Evolutionary conservation across 2,797 vertebrate genomes (phyloP), one percentile per base, ranked within the genome.

Genomic region (Myotis planiceps): DNA sequence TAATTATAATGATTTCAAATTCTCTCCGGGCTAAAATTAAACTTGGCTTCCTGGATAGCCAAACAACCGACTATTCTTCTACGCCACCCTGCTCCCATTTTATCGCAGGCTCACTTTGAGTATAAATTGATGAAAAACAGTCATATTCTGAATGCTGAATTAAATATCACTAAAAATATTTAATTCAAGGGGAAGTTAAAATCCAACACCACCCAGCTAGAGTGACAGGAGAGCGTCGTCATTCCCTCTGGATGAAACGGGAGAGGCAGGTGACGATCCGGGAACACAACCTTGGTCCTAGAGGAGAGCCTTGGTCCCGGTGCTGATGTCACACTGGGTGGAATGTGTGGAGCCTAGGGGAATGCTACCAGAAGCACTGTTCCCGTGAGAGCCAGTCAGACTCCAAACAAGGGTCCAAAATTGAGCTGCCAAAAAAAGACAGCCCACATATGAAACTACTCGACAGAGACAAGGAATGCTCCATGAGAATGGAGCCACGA

Each of bases 1-100:
- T 97, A 97, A 97, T 98, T 97, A 98, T 96, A 97, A 97, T 97
- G 94, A 98, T 97, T 97, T 97, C 90, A 94, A 96, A 97, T 97
- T 97, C 96, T 95, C 96, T 91, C 86, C 65, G 58, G 88, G 96
- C 95, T 92, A 97, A 98, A 96, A 96, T 96, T 92, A 97, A 97
- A 88, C 96, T 98, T 97, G 96, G 78, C 92, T 97, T 97, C 88
- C 80, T 96, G 94, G 81, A 94, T 85, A 97, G 93, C 76, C 94
- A 98, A 98, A 95, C 95, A 95, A 81, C 18, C 63, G 45, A 93
- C 95, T 98, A 80, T 97, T 86, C 68, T 94, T 93, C 95, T 81
- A 27, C 7, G 72, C 58, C n/a, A 90, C 76, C 63, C 88, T 91
- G 92, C 47, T 89, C 87, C 71, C 60, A 58, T 76, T 97, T 97